Evolutionary conservation across 2,113 vertebrate genomes (phyloP).

Genomic region (Vanacampus margaritifer): DNA sequence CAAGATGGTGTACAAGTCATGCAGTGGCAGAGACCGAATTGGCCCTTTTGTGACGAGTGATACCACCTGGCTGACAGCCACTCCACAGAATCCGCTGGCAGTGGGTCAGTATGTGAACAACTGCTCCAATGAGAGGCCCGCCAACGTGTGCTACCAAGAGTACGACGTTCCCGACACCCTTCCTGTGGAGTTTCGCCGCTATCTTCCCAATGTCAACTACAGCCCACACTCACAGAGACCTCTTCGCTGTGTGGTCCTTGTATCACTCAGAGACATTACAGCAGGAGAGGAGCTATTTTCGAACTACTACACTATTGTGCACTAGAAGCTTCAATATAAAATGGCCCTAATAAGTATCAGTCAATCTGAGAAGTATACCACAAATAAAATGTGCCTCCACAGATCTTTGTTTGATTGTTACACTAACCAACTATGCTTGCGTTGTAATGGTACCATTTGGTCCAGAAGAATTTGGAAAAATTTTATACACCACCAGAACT

Average conservation of each 20-base stretch:
- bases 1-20: slow-evolving; percentile 87
- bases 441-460: no score
- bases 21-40: slow-evolving; percentile 81
- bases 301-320: slow-evolving; percentile 91
- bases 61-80: slow-evolving; percentile 80
- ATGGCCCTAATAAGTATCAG: no score
- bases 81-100: slow-evolving; percentile 79
- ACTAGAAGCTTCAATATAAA: slow-evolving; percentile 3
- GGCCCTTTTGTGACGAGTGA: slow-evolving; percentile 84
- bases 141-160: slow-evolving; percentile 93
- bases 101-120: slow-evolving; percentile 94
- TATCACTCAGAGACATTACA: slow-evolving; percentile 81
- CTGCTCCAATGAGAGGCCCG: slow-evolving; percentile 82
- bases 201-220: slow-evolving; percentile 87
- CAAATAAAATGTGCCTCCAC: neutral
- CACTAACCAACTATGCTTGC: neutral
- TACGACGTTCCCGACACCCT: slow-evolving; percentile 83
- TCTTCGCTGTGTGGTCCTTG: slow-evolving; percentile 84
- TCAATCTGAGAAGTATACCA: neutral
- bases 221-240: slow-evolving; percentile 71
- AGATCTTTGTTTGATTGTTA: neutral
- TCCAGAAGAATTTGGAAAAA: no score
- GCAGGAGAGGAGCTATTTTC: slow-evolving; percentile 91
- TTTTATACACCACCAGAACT: no score
- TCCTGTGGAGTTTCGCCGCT: slow-evolving; percentile 83